Evolutionary conservation across 2,797 vertebrate species (phyloP).

Genomic region (Serranus cabrilla): DNA sequence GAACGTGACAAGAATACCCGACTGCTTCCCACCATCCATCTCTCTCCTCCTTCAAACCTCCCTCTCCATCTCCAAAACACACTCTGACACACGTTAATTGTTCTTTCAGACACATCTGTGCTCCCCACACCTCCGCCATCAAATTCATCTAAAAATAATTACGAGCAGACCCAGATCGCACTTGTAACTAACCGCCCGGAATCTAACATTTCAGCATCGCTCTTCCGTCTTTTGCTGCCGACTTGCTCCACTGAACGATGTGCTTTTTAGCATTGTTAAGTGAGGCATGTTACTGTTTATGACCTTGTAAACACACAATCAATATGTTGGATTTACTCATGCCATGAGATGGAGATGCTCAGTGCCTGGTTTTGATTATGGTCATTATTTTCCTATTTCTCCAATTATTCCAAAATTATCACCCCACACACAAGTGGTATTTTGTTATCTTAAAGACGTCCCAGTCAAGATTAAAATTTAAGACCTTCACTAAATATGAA

Average conservation of each 20-base stretch:
- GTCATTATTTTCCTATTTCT: slow-evolving; percentile 3
- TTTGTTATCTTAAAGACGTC: neutral
- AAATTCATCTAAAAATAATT: slow-evolving; percentile 61
- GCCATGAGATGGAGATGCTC: slow-evolving; percentile 26
- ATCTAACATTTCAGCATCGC: neutral
- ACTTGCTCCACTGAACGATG: slow-evolving; percentile 19
- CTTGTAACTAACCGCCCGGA: neutral
- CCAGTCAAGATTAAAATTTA: neutral
- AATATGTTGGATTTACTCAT: slow-evolving; percentile 51
- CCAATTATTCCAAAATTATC: too few relatives aligned
- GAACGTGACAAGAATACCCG: slow-evolving; percentile 31
- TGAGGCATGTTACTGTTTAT: slow-evolving; percentile 42
- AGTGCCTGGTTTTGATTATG: neutral
- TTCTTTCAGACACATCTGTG: slow-evolving; percentile 63
- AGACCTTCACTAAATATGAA: neutral
- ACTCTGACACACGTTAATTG: slow-evolving; percentile 46
- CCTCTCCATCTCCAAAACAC: neutral
- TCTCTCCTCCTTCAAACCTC: slow-evolving; percentile 6
- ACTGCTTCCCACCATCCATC: neutral
- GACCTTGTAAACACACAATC: slow-evolving; percentile 59
- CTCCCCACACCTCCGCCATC: slow-evolving; percentile 55
- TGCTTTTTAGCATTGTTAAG: slow-evolving; percentile 35
- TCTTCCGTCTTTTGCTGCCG: neutral
- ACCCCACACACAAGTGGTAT: too few relatives aligned
- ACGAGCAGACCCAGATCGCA: slow-evolving; percentile 27